Evolutionary conservation across 2,113 vertebrate genomes (phyloP), one percentile per base, ranked within the genome.

Genomic region (Elgaria multicarinata): DNA sequence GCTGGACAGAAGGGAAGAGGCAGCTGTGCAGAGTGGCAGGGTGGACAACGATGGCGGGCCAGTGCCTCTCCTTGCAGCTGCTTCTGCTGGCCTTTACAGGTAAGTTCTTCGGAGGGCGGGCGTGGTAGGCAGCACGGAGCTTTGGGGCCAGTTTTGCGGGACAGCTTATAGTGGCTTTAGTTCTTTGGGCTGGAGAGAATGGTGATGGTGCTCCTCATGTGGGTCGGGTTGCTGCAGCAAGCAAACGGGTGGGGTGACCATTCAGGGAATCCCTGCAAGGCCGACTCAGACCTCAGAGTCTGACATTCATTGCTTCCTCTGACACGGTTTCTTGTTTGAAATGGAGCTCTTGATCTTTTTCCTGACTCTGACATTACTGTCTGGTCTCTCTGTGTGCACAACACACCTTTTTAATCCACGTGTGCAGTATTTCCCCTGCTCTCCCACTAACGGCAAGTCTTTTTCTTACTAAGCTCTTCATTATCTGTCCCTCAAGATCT

Each of bases 1-100:
- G 89, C 93, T 93, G 71, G 33, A 79, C 94, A 90, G 94, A 94
- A 96, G 94, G 94, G 95, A 95, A 92, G 72, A 69, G 81, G 62
- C 72, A 77, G 81, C 94, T 10, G 33, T 36, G 36, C 42, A 0
- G 58, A 9, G 90, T 55, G 87, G 91, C 0, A 44, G 91, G 90
- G 90, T 90, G 89, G 14, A 20, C 74, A 39, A 79, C 67, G 81
- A 89, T 89, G 88, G 82, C 42, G 39, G 72, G 2, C 46, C 82
- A 71, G 53, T 13, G 28, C 0, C 78, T 93, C 83, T 93, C 86
- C 93, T 88, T 4, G 16, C 84, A 91, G 91, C 91, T 95, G 28
- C 89, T 96, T 71, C 58, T 91, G 82, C 82, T 78, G 82, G 90
- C 96, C 93, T 87, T 95, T 78, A 91, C 91, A 24, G 96, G 96